phyloP scores from a whole-genome alignment of 1,140 invertebrate genomes.

The Drosophila nigromelanica region DNA sequence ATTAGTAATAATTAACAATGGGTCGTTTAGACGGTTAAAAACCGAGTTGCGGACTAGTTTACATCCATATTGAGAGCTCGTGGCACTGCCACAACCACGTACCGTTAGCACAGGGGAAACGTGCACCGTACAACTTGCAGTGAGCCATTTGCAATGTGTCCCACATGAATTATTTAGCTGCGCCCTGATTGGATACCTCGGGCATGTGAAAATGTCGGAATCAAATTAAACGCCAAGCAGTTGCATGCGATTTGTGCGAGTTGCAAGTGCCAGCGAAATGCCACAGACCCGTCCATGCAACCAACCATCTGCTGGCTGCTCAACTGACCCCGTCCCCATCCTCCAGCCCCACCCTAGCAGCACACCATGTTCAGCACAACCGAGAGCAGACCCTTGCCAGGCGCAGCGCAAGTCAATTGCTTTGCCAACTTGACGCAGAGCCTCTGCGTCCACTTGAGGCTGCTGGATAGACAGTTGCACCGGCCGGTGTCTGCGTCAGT shows the following conservation, averaged over 20 bases:
- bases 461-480: slow-evolving; percentile 28
- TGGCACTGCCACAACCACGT: slow-evolving; percentile 3
- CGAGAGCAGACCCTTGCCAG: slow-evolving; percentile 6
- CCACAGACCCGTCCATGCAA: neutral
- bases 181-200: slow-evolving; percentile 21
- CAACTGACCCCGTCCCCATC: neutral
- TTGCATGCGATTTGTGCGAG: slow-evolving; percentile 19
- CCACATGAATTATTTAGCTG: slow-evolving; percentile 44
- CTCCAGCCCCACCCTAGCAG: neutral
- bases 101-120: slow-evolving; percentile 9
- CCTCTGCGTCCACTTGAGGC: slow-evolving; percentile 21
- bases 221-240: slow-evolving; percentile 35
- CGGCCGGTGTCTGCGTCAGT: neutral
- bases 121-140: neutral
- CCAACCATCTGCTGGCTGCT: neutral
- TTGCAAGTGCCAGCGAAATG: slow-evolving; percentile 1
- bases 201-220: slow-evolving; percentile 39
- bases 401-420: slow-evolving; percentile 34
- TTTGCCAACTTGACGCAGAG: slow-evolving; percentile 66
- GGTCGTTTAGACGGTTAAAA: slow-evolving; percentile 5
- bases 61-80: slow-evolving; percentile 17
- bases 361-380: neutral
- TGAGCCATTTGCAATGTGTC: slow-evolving; percentile 22
- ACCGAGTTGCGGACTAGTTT: slow-evolving; percentile 19
- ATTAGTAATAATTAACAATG: slow-evolving; percentile 33